Base-by-base conservation (phyloP, 2,888 invertebrate species). In the Drosophila percnosoma region DNA sequence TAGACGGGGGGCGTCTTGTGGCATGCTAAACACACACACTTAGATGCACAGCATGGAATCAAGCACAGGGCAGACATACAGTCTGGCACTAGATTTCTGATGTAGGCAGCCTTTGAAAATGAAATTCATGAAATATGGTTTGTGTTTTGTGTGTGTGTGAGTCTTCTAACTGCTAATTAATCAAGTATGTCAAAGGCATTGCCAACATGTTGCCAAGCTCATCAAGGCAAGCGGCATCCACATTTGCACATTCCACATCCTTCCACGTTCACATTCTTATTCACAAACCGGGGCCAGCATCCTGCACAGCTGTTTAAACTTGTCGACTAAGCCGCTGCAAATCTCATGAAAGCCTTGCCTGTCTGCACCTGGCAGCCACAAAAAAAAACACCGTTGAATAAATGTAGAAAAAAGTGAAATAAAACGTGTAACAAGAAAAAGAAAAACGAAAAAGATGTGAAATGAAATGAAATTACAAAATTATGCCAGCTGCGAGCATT, bases 391-490 rank as follows among this genome's bases (percentile, higher is more conserved):
- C 15, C 70, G 51, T 38, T n/a, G 29, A 60, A 60, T 42, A 73
- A 68, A 68, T 64, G 69, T 58, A 66, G 59, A 61, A 67, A 66
- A 72, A 63, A 67, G 63, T 29, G 36, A 45, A 51, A 68, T 52
- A 57, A 57, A 64, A 60, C 52, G 58, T 45, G 48, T 21, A 21
- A 57, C 38, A 36, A 29, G n/a, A n/a, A 45, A 29, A 71, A 70
- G 67, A 70, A 42, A 49, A 34, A 36, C 29, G n/a, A 13, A 45
- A 29, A 71, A 70, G 67, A 70, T 49, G 65, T 61, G 63, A 68
- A 84, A 73, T 77, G 70, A 79, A 87, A 89, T 70, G 75, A 85
- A 85, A 89, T 84, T 84, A 84, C 84, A 84, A 82, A 89, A 89
- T 89, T 89, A 85, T 85, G 84, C 87, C 84, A 85, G 89, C 82